Conservation (phyloP, 2,888 invertebrate species). For the Erpobdella octoculata region DNA sequence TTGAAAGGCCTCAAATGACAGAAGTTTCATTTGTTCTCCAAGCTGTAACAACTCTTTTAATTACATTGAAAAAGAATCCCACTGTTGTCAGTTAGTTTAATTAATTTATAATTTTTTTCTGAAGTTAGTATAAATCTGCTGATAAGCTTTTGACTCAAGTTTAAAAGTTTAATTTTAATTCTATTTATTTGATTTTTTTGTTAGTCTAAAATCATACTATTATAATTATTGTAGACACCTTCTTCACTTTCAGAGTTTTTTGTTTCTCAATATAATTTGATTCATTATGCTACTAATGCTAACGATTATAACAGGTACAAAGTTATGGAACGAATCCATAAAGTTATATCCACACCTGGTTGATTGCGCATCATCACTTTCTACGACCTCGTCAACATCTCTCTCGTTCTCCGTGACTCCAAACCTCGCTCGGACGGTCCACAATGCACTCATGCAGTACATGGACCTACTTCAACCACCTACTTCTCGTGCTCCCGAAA, state of each 20-base stretch:
- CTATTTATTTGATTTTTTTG: too few species aligned
- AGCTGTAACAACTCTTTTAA: conserved; percentile 81
- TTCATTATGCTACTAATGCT: too few species aligned
- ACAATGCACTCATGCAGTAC: conserved; percentile 80
- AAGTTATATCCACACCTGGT: conserved; percentile 82
- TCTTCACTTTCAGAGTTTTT: too few species aligned
- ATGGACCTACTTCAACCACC: conserved; percentile 46
- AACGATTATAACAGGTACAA: too few species aligned
- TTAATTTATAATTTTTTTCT: too few species aligned
- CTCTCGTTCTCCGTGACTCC: conserved; percentile 55
- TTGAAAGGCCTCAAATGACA: conserved; percentile 74
- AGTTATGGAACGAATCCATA: conserved; percentile 87
- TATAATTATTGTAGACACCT: too few species aligned
- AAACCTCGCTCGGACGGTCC: conserved; percentile 70
- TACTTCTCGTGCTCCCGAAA: background rate
- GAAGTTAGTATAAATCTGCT: too few species aligned
- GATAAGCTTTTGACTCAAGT: too few species aligned
- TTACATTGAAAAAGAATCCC: conserved; percentile 74
- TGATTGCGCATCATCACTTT: conserved; percentile 68
- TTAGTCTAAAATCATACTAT: too few species aligned
- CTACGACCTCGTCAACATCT: conserved; percentile 54
- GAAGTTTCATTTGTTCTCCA: conserved; percentile 92
- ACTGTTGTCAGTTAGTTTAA: conserved; percentile 73
- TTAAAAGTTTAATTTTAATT: too few species aligned
- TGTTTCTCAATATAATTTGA: background rate